Conservation (phyloP, 1,140 invertebrate genomes). For the Danaus melanippus region DNA sequence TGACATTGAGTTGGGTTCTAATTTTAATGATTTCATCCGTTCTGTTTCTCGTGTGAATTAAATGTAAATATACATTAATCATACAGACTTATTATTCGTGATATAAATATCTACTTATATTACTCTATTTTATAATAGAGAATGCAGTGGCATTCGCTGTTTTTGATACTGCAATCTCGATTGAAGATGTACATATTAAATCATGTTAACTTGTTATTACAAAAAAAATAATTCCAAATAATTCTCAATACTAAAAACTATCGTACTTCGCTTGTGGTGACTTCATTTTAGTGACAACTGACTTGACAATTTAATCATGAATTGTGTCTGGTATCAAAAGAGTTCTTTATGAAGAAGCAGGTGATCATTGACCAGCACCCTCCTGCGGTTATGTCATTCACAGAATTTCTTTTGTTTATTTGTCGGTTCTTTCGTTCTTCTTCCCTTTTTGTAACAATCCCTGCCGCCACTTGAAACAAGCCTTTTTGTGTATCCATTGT, state of each 20-base stretch:
- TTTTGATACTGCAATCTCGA: too few relatives aligned
- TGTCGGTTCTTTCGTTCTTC: slow-evolving; percentile 8
- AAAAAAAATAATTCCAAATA: too few relatives aligned
- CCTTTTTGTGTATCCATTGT: slow-evolving; percentile 14
- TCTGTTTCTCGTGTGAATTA: background rate
- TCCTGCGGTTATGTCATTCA: slow-evolving; percentile 32
- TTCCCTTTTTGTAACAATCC: slow-evolving; percentile 11
- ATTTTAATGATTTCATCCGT: slow-evolving; percentile 1
- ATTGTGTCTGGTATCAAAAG: slow-evolving; percentile 11
- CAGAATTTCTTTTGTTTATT: slow-evolving; percentile 15
- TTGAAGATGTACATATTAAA: too few relatives aligned
- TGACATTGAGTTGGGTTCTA: slow-evolving; percentile 11
- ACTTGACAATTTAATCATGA: slow-evolving; percentile 12
- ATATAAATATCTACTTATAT: too few relatives aligned
- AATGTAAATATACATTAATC: background rate
- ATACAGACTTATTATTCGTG: too few relatives aligned
- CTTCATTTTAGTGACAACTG: background rate
- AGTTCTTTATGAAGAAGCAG: slow-evolving; percentile 20
- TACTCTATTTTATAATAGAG: too few relatives aligned
- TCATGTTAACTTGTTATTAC: too few relatives aligned
- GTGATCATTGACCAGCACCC: slow-evolving; percentile 24
- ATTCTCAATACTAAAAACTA: too few relatives aligned
- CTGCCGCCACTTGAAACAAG: slow-evolving; percentile 15
- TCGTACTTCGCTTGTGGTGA: too few relatives aligned
- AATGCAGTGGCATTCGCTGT: too few relatives aligned